These are phyloP conservation scores for Cactoblastis cactorum DNA, from an alignment of 2,888 invertebrate genomes.

Conservation along the genomic window DNA sequence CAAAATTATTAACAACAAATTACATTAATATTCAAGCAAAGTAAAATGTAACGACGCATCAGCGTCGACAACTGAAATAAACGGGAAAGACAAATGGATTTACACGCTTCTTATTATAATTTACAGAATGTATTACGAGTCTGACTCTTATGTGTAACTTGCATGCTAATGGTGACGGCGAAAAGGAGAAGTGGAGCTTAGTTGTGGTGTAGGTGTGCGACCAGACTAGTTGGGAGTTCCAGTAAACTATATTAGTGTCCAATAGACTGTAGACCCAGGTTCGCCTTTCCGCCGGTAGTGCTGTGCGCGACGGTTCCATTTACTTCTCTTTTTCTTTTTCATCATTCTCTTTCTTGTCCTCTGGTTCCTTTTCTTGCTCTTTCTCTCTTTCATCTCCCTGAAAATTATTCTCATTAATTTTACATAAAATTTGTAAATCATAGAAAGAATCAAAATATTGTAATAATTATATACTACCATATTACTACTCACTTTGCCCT, in stretches of 20 bases:
- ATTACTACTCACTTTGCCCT: conserved; percentile 57
- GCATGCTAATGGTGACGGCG: conserved; percentile 31
- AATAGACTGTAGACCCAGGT: neutral
- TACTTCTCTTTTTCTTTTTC: conserved; percentile 49
- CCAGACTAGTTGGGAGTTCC: neutral
- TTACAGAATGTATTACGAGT: conserved; percentile 63
- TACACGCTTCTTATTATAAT: conserved; percentile 66
- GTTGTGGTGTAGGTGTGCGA: neutral
- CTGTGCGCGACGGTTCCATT: conserved; percentile 22
- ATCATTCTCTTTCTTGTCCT: conserved; percentile 84
- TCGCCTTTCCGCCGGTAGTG: neutral
- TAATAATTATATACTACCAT: neutral
- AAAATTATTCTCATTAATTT: no score
- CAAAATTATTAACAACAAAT: conserved; percentile 31
- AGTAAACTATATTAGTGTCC: neutral
- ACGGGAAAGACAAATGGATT: conserved; percentile 78
- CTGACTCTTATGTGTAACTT: conserved; percentile 57
- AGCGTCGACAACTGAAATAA: conserved; percentile 48
- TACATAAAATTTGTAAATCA: no score
- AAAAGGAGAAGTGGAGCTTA: neutral
- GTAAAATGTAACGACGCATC: conserved; percentile 34
- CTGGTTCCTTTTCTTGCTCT: conserved; percentile 80
- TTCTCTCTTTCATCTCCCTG: conserved; percentile 89
- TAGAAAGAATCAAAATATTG: no score
- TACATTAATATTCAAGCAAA: conserved; percentile 35